Evolutionary conservation across 2,888 invertebrate genomes (phyloP).

Genomic region (Allacma fusca): DNA sequence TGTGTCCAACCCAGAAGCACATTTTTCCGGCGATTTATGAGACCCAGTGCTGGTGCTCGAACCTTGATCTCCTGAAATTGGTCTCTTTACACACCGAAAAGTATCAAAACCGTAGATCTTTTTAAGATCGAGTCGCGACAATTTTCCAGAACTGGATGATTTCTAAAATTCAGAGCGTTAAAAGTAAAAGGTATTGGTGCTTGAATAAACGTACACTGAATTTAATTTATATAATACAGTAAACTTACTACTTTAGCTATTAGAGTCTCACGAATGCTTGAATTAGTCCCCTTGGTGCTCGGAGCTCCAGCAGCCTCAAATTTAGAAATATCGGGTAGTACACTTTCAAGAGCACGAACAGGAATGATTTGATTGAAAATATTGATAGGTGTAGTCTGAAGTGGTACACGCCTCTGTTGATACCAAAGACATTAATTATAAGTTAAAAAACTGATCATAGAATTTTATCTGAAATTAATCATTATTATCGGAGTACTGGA

Average conservation of each 20-base stretch:
- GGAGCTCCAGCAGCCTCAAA: not conserved
- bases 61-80: not conserved
- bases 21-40: too few species aligned
- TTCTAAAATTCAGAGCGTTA: not conserved
- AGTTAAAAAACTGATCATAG: too few species aligned
- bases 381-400: not conserved
- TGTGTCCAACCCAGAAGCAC: too few species aligned
- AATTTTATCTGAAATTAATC: too few species aligned
- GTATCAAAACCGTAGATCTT: not conserved
- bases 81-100: not conserved
- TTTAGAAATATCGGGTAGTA: not conserved
- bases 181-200: too few species aligned
- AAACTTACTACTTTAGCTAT: not conserved
- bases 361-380: slow-evolving; percentile 2
- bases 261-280: too few species aligned
- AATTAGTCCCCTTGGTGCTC: too few species aligned
- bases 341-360: not conserved
- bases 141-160: not conserved
- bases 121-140: not conserved
- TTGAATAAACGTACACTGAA: too few species aligned
- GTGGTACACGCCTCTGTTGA: not conserved
- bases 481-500: too few species aligned
- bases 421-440: not conserved
- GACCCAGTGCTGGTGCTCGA: not conserved
- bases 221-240: not conserved